Evolutionary conservation across 2,888 invertebrate species (phyloP), one percentile per base, ranked within the genome.

Genomic region (Mongoloraphidia duomilia): DNA sequence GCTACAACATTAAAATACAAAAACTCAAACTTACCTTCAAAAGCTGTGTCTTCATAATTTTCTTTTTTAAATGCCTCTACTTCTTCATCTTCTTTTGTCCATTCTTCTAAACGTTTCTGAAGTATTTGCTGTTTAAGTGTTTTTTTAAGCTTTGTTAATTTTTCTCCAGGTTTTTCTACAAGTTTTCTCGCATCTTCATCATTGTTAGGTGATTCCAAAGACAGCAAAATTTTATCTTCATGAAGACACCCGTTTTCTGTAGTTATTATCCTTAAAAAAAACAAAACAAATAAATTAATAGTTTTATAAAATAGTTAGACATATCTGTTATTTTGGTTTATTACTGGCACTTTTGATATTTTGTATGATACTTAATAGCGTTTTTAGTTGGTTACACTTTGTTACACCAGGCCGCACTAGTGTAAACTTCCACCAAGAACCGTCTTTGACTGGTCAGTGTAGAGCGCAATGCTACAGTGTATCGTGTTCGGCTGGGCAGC

Each of bases 111-210:
- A 45, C 87, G 71, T 58, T 80, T 81, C 53, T 76, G 73, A 3
- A 77, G 77, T 60, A 92, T 90, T 65, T 82, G 72, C 11, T 75
- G 70, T 59, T 82, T 77, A 2, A 92, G 69, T 53, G 82, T 79
- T 52, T 79, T 76, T 60, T 81, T 82, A 46, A 92, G 67, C 56
- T 76, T 79, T n/a, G 74, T 63, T 54, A 84, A 74, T 56, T 80
- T 82, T 3, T 77, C 77, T 0, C 91, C 88, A 40, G 87, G 84
- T 61, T 79, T 76, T 35, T 69, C 69, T 12, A 71, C 63, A 44
- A 55, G 58, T 50, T 50, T 59, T 48, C 59, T 26, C 1, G 26
- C 26, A 26, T 26, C 26, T 26, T 26, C 26, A 26, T 26, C 26
- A 26, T 3, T 26, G 26, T 26, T 26, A 1, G 26, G 6, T 26